Evolutionary conservation across 2,888 invertebrate genomes (phyloP), one percentile per base, ranked within the genome.

Genomic region (Lithophane socia): DNA sequence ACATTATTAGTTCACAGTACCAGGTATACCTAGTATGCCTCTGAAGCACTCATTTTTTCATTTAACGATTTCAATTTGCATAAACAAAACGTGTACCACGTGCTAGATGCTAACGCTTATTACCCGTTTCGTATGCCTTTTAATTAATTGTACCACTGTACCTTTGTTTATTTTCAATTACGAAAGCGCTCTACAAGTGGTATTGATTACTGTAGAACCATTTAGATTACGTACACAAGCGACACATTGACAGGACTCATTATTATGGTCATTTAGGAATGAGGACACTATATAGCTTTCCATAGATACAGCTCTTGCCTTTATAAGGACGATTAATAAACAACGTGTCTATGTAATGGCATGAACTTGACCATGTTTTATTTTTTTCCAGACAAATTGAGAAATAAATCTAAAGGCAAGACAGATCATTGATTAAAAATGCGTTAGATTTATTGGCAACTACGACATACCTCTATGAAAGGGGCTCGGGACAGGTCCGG

Each of bases 121-220:
- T 81, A 61, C 47, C 63, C n/a, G 47, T 64, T 85, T 65, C 47
- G 68, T 70, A 75, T 63, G 69, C 54, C 42, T 73, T 73, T 77
- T 80, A 68, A 79, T 84, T 42, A 80, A 86, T 78, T 71, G 24
- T 73, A 67, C 63, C 66, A 80, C 61, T 64, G 24, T 75, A 76
- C 69, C 75, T 86, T 77, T 75, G 73, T 82, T 81, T 84, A 77
- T 77, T 79, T 73, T 84, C 73, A 79, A 84, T 84, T 84, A 71
- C 63, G 68, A 66, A 77, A 75, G 61, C 73, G 65, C 65, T 67
- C 8, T 72, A 63, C 56, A 74, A 76, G 66, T 73, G 71, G 73
- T 75, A 82, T 73, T 86, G 70, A 86, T 86, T 73, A 68, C 69
- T 77, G 54, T 73, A 76, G 42, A 70, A 64, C 70, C 63, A 73